A percentile compares a stretch with the other conserved stretches of the same genome.
These are phyloP conservation scores for Athalia circularis DNA, from an alignment of 2,888 invertebrate species.

Conservation along the genomic window DNA sequence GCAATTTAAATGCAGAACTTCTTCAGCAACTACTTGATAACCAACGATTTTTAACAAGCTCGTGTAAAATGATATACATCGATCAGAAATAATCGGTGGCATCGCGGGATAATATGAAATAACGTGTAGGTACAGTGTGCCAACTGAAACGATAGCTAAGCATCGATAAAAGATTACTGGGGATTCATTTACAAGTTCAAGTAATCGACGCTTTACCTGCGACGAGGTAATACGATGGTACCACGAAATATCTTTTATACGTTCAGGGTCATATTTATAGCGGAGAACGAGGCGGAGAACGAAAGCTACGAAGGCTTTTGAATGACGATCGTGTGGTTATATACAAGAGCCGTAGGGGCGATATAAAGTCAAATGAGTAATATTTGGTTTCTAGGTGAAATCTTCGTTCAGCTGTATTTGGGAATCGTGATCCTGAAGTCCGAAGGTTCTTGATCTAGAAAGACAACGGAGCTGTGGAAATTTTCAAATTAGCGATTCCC, in stretches of 20 bases:
- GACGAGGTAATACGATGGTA: background rate
- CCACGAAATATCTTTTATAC: background rate
- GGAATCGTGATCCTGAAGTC: background rate
- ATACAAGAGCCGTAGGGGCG: background rate
- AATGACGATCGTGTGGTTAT: conserved; percentile 5
- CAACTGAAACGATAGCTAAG: too few relatives aligned
- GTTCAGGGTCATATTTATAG: background rate
- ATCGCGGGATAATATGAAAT: background rate
- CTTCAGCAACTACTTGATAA: too few relatives aligned
- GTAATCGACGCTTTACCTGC: background rate
- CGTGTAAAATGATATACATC: too few relatives aligned
- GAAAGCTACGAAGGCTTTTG: conserved; percentile 5
- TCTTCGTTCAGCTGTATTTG: conserved; percentile 24
- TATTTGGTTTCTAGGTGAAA: conserved; percentile 12
- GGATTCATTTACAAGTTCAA: background rate
- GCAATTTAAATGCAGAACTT: too few relatives aligned
- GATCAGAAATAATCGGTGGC: background rate
- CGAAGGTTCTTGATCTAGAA: conserved; percentile 20
- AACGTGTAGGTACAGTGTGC: background rate
- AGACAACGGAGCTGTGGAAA: conserved; percentile 18
- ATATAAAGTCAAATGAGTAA: conserved; percentile 5
- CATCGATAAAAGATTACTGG: background rate
- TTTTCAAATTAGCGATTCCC: background rate
- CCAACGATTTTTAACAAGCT: too few relatives aligned
- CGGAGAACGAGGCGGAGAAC: background rate